phyloP scores from a whole-genome alignment of 2,113 vertebrate species.

The Eira barbara region DNA sequence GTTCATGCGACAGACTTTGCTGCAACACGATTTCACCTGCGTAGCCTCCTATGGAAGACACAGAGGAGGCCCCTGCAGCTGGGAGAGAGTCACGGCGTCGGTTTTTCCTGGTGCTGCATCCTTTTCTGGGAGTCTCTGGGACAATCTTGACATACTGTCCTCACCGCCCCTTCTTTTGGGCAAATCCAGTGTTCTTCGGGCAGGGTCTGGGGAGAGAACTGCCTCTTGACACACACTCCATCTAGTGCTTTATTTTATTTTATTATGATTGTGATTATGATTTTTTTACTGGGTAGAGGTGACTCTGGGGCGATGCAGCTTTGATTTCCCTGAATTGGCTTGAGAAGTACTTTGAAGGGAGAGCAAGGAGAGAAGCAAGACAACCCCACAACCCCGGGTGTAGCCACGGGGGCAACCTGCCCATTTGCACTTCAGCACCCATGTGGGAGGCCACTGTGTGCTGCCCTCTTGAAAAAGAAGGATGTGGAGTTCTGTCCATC shows the following conservation, averaged over 20 bases:
- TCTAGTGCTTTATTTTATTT: neutral
- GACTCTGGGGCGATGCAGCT: neutral
- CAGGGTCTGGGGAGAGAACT: no score
- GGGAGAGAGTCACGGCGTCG: neutral
- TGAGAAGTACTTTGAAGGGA: neutral
- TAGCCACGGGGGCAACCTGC: fast-evolving
- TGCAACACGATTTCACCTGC: constrained; percentile 27
- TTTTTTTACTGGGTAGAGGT: neutral
- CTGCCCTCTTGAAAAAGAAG: neutral
- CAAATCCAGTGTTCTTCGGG: neutral
- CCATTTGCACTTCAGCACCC: fast-evolving
- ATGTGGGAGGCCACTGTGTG: fast-evolving
- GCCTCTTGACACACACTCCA: neutral
- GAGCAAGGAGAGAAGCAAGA: neutral
- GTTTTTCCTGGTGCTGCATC: neutral
- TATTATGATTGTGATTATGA: no score
- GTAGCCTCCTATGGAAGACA: neutral
- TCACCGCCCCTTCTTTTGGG: neutral
- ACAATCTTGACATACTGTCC: neutral
- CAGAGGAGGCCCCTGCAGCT: neutral
- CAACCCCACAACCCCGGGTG: fast-evolving
- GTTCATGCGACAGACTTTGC: neutral
- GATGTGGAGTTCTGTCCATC: neutral
- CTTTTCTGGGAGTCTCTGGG: constrained; percentile 28
- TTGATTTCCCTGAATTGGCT: neutral